A percentile compares a stretch with the other conserved stretches of the same genome.
Conservation (phyloP, 2,888 invertebrate genomes). For the Tiphia femorata region DNA sequence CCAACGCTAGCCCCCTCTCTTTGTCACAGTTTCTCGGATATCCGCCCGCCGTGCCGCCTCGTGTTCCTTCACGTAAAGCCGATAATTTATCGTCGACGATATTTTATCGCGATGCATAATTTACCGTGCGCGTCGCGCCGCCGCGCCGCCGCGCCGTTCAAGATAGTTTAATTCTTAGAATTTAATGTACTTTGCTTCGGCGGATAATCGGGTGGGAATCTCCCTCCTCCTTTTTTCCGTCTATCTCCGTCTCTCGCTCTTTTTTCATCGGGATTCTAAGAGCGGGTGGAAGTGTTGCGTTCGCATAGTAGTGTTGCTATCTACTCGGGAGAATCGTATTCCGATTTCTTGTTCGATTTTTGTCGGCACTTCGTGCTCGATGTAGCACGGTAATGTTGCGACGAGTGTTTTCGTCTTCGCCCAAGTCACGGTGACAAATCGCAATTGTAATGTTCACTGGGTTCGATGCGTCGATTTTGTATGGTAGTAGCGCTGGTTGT, state of each 20-base stretch:
- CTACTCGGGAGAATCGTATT: no score
- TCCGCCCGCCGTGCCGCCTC: slow-evolving; percentile 6
- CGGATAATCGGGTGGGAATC: background rate
- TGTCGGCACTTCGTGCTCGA: no score
- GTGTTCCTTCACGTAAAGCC: slow-evolving; percentile 21
- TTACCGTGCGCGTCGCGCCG: slow-evolving; percentile 16
- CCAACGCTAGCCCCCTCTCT: slow-evolving; percentile 3
- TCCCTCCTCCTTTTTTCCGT: background rate
- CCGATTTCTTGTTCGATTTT: no score
- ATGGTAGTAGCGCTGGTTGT: no score
- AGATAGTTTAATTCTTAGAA: slow-evolving; percentile 32
- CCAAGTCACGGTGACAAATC: no score
- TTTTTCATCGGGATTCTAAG: background rate
- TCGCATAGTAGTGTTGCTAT: no score
- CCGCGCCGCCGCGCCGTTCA: no score
- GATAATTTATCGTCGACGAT: slow-evolving; percentile 36
- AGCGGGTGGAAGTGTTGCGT: no score
- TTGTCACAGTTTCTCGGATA: slow-evolving; percentile 21
- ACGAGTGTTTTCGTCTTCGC: no score
- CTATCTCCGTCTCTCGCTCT: background rate
- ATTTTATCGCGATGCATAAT: slow-evolving; percentile 26
- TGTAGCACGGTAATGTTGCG: no score
- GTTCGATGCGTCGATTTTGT: no score
- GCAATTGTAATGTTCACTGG: no score
- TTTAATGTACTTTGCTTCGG: slow-evolving; percentile 26